Evolutionary conservation across 2,888 invertebrate genomes (phyloP), one percentile per base, ranked within the genome.

Genomic region (Siphonodentalium dalli): DNA sequence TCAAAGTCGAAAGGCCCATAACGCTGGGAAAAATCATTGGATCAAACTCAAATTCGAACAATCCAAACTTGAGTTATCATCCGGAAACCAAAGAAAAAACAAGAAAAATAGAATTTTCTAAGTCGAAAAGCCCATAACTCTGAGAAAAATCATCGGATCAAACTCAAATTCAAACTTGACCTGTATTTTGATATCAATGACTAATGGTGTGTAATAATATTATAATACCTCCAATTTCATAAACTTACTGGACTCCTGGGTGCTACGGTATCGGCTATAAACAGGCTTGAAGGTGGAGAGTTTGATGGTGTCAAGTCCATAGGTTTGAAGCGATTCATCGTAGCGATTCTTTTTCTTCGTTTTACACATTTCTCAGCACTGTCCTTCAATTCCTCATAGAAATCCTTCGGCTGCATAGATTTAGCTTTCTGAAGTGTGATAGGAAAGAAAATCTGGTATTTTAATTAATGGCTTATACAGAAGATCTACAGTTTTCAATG

Each of bases 331-430:
- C 56, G 61, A 26, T 67, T 61, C n/a, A 63, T 53, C 11, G 59
- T 52, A 7, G 62, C 58, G 15, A 53, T 31, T 24, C 69, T 63
- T 42, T 63, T 66, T n/a, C 68, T 61, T 44, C 66, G 64, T 31
- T 69, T 68, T 38, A 67, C 55, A 20, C 64, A 65, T 28, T 72
- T 62, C 46, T 75, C 72, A 15, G 75, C 71, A 67, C 75, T 77
- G 27, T 59, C 61, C 5, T 69, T 73, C 21, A 79, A 28, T 28
- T 79, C 79, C 40, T 76, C 78, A 24, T 74, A 75, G 59, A 76
- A 76, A 46, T 74, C 74, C 39, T 68, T 63, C 3, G 81, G 81
- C 58, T 77, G 78, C 79, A 79, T 78, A 0, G 77, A 78, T 49
- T 75, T 77, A 28, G 67, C 63, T 69, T 75, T 79, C 79, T 80